Base-by-base conservation (phyloP, 2,797 vertebrate species). In the Nothura maculosa region DNA sequence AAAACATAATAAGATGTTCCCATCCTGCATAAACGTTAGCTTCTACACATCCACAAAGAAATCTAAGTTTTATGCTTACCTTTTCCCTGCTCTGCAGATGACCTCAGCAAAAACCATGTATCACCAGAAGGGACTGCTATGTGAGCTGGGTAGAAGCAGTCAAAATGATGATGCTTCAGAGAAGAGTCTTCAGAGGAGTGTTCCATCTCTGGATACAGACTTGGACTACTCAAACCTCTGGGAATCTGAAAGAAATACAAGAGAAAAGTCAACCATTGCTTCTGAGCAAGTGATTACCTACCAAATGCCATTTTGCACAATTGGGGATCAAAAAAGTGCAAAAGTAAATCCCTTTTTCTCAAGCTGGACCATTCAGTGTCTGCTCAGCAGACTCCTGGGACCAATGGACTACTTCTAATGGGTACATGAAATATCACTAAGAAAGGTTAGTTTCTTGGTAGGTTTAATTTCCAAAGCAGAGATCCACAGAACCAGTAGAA, bases 151-250 rank as follows among this genome's bases (percentile, higher is more conserved):
- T 28, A 43, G 36, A 42, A 42, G 30, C 3, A 36, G 9, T 50
- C 34, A 28, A 48, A 67, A 24, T 47, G n/a, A 16, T 1, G 12
- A 20, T 58, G 20, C 9, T 40, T 45, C 32, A 48, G 64, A 48
- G 24, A 19, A 48, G 45, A 48, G 17, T 68, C 45, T 13, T 19
- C 17, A 50, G 45, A 50, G 45, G 38, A 27, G 17, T 32, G 12
- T 32, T 43, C 60, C 45, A 24, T 6, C 52, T 72, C 60, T 38
- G 36, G 12, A 21, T 20, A 43, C 24, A 13, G 28, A 18, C 15
- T 36, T 54, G 28, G 30, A 34, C 30, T 38, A 42, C 1, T 0
- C 1, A 1, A 9, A 12, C 18, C 34, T 15, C 45, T 48, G 42
- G 30, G 24, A 30, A 20, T 40, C 3, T 6, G 52, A 40, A 40